A percentile compares a stretch with the other conserved stretches of the same genome.
Conservation (phyloP, 2,113 vertebrate genomes). For the Paratilapia polleni region DNA sequence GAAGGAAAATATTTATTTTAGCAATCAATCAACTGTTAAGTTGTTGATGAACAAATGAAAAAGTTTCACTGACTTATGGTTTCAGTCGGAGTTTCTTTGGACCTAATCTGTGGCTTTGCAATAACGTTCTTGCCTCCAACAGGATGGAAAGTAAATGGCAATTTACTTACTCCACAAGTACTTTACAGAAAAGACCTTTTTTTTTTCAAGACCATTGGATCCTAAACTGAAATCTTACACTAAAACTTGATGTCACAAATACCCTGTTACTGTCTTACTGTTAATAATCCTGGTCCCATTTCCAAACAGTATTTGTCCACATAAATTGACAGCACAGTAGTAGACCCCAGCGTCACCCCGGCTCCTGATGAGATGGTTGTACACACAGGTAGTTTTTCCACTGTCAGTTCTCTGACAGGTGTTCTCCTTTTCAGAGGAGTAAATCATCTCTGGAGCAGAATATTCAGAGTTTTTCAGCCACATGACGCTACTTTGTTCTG, state of each 20-base stretch:
- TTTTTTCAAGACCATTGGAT: rapidly evolving
- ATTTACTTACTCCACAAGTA: too few relatives aligned
- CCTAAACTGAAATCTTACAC: rapidly evolving
- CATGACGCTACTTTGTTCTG: constrained; percentile 26
- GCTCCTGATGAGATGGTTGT: too few relatives aligned
- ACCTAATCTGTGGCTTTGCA: neutral
- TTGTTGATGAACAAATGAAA: rapidly evolving
- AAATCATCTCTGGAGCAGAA: constrained; percentile 19
- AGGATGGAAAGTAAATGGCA: neutral
- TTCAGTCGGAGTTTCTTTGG: neutral
- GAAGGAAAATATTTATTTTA: neutral
- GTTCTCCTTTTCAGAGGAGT: neutral
- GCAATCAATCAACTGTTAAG: too few relatives aligned
- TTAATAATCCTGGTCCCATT: rapidly evolving
- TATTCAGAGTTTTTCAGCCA: constrained; percentile 45
- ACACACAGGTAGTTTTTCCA: too few relatives aligned
- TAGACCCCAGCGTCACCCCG: too few relatives aligned
- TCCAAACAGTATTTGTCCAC: neutral
- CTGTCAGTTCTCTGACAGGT: too few relatives aligned
- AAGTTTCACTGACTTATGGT: neutral
- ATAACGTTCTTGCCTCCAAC: too few relatives aligned
- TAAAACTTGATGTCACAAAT: neutral
- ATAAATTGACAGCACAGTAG: neutral
- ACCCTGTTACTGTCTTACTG: rapidly evolving
- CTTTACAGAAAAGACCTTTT: rapidly evolving